phyloP scores from a whole-genome alignment of 2,113 vertebrate genomes.

The Tricholaema leucomelas region DNA sequence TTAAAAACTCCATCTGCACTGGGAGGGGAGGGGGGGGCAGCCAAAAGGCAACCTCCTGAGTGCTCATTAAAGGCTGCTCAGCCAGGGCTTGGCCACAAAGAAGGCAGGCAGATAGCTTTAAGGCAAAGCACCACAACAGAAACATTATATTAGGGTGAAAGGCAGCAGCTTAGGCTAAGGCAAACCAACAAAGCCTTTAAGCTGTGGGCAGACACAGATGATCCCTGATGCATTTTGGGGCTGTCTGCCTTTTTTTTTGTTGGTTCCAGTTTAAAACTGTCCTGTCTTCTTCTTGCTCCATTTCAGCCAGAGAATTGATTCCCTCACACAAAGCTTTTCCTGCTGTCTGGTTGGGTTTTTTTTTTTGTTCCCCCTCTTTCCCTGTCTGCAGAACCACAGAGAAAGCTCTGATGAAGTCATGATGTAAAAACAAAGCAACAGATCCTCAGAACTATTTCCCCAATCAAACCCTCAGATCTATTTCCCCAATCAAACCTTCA shows the following conservation, averaged over 20 bases:
- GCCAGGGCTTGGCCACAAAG: neutral
- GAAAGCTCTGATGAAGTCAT: neutral
- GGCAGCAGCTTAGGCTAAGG: neutral
- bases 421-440: neutral
- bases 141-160: neutral
- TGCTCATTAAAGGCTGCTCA: neutral
- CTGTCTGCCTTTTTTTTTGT: neutral
- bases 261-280: neutral
- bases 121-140: neutral
- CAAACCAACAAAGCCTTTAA: neutral
- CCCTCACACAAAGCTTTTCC: neutral
- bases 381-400: neutral
- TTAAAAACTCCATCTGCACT: neutral
- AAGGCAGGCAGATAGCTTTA: neutral
- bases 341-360: no score
- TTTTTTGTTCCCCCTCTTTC: neutral
- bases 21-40: neutral
- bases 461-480: neutral
- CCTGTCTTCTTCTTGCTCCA: neutral
- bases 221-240: neutral
- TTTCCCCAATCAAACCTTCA: neutral
- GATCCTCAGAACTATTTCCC: neutral
- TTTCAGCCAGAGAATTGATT: constrained; percentile 1
- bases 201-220: neutral
- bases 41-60: neutral